Conservation (phyloP, 1,140 invertebrate genomes). For the Listronotus bonariensis region DNA sequence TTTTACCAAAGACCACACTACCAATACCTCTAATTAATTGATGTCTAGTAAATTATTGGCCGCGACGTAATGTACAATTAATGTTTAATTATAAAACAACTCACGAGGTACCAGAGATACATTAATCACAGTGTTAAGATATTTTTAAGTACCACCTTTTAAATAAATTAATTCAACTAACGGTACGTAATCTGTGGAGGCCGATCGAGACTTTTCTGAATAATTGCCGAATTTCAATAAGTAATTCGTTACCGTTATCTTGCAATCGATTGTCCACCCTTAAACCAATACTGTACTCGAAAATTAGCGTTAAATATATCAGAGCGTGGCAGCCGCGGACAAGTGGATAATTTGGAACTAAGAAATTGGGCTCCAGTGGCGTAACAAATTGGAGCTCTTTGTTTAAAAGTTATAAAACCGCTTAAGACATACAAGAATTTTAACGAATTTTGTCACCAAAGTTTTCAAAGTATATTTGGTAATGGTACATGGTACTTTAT, state of each 20-base stretch:
- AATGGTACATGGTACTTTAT: no score
- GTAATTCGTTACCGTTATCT: constrained; percentile 25
- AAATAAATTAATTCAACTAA: constrained; percentile 34
- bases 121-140: constrained; percentile 31
- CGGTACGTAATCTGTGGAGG: constrained; percentile 26
- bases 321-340: constrained; percentile 2
- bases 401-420: no score
- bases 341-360: constrained; percentile 10
- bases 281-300: constrained; percentile 27
- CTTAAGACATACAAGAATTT: no score
- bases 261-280: constrained; percentile 23
- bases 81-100: constrained; percentile 27
- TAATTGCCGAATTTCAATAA: constrained; percentile 34
- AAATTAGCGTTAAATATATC: constrained; percentile 21
- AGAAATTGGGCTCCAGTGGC: constrained; percentile 11
- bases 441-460: no score
- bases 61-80: constrained; percentile 16
- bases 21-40: constrained; percentile 2
- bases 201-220: constrained; percentile 10
- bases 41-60: constrained; percentile 7
- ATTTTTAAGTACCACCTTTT: constrained; percentile 33
- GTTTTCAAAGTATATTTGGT: no score
- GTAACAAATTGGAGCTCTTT: no score
- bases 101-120: constrained; percentile 10
- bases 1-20: constrained; percentile 3